Conservation (phyloP, 2,888 invertebrate genomes). For the Lycaena phlaeas region DNA sequence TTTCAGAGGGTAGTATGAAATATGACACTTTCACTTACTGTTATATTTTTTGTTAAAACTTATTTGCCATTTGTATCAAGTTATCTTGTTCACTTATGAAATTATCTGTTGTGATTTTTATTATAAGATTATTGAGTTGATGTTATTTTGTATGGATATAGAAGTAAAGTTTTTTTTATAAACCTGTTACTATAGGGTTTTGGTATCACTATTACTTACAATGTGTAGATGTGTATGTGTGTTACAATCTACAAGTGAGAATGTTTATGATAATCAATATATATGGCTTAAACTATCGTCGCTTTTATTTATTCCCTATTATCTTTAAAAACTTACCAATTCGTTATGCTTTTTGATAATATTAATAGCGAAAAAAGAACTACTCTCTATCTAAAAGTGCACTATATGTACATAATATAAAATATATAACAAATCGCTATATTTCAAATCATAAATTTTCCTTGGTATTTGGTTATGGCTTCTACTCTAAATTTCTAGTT, state of each 20-base stretch:
- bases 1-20: constrained; percentile 23
- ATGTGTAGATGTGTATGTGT: constrained; percentile 42
- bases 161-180: constrained; percentile 48
- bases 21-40: too few relatives aligned
- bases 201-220: constrained; percentile 39
- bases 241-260: constrained; percentile 54
- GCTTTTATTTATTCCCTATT: neutral
- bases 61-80: constrained; percentile 26
- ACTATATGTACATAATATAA: constrained; percentile 19
- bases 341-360: neutral
- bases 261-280: constrained; percentile 54
- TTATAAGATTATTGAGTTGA: constrained; percentile 35
- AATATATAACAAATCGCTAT: constrained; percentile 33
- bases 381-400: constrained; percentile 6
- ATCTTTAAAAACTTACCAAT: constrained; percentile 2
- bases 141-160: constrained; percentile 53
- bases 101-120: constrained; percentile 50
- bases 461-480: neutral
- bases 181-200: constrained; percentile 42
- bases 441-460: constrained; percentile 52
- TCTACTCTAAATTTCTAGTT: constrained; percentile 2
- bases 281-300: constrained; percentile 40
- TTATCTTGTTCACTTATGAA: constrained; percentile 26
- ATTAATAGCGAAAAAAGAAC: constrained; percentile 5
- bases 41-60: constrained; percentile 20